phyloP scores from a whole-genome alignment of 2,888 invertebrate genomes.

The Entomobrya proxima region DNA sequence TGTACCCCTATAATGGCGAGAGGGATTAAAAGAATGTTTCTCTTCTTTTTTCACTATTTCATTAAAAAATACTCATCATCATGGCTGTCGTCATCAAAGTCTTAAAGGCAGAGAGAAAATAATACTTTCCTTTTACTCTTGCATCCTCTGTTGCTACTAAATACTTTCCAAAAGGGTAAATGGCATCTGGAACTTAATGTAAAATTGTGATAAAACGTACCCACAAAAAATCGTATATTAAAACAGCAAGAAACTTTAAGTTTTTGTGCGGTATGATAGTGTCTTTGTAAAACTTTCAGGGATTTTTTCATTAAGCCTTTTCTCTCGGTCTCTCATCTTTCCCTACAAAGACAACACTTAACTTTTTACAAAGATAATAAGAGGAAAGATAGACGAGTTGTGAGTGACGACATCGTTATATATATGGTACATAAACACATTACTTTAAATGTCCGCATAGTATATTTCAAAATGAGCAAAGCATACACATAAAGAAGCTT shows the following conservation, averaged over 20 bases:
- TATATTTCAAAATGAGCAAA: conserved; percentile 12
- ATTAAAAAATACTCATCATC: conserved; percentile 50
- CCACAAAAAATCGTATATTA: neutral
- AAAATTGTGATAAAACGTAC: neutral
- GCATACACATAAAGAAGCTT: conserved; percentile 11
- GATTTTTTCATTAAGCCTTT: conserved; percentile 52
- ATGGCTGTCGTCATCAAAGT: conserved; percentile 49
- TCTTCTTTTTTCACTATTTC: conserved; percentile 26
- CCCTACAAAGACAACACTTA: conserved; percentile 29
- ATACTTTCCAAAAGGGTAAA: neutral
- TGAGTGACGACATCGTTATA: too few species aligned
- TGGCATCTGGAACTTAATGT: neutral
- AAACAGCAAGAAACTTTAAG: neutral
- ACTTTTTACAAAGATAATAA: conserved; percentile 41
- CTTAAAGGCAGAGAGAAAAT: conserved; percentile 34
- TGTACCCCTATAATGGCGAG: conserved; percentile 1
- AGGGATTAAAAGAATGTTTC: conserved; percentile 48
- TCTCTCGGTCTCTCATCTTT: neutral
- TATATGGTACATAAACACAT: too few species aligned
- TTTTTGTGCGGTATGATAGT: conserved; percentile 6
- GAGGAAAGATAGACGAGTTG: conserved; percentile 47
- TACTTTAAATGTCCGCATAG: too few species aligned
- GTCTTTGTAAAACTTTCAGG: conserved; percentile 18
- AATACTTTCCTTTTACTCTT: neutral
- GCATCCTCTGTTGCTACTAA: neutral